Conservation (phyloP, 2,113 vertebrate species). For the Electrona antarctica region DNA sequence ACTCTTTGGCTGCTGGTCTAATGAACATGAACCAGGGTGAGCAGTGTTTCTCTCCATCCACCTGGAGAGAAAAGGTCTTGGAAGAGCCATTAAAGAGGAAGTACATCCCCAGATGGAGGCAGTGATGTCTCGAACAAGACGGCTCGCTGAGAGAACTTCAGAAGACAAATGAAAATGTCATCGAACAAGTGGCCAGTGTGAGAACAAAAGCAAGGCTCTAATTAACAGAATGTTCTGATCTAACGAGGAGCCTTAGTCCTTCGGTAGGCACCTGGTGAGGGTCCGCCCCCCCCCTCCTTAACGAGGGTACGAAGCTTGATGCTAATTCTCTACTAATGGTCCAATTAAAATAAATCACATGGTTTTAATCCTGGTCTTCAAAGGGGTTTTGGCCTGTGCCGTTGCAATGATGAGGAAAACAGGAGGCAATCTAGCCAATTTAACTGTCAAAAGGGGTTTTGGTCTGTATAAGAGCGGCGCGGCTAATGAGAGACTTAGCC, state of each 20-base stretch:
- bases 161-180: constrained; percentile 54
- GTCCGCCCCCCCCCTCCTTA: constrained; percentile 60
- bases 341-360: constrained; percentile 84
- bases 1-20: constrained; percentile 23
- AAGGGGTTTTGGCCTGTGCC: constrained; percentile 73
- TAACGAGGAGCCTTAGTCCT: constrained; percentile 65
- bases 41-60: constrained; percentile 48
- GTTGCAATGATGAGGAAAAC: constrained; percentile 74
- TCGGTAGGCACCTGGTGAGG: constrained; percentile 69
- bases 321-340: constrained; percentile 83
- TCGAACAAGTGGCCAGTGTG: constrained; percentile 47
- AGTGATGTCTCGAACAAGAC: constrained; percentile 11
- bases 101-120: constrained; percentile 8
- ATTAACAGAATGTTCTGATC: constrained; percentile 67
- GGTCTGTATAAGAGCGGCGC: constrained; percentile 74
- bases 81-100: constrained; percentile 36
- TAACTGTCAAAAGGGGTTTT: constrained; percentile 76
- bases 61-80: constrained; percentile 27
- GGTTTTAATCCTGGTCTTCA: constrained; percentile 81
- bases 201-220: constrained; percentile 66
- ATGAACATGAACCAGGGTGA: constrained; percentile 52
- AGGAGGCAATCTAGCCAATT: constrained; percentile 77
- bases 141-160: constrained; percentile 27
- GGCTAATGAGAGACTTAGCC: constrained; percentile 78
- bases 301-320: constrained; percentile 77